Conservation (phyloP, 2,888 invertebrate species). For the Spodoptera littoralis region DNA sequence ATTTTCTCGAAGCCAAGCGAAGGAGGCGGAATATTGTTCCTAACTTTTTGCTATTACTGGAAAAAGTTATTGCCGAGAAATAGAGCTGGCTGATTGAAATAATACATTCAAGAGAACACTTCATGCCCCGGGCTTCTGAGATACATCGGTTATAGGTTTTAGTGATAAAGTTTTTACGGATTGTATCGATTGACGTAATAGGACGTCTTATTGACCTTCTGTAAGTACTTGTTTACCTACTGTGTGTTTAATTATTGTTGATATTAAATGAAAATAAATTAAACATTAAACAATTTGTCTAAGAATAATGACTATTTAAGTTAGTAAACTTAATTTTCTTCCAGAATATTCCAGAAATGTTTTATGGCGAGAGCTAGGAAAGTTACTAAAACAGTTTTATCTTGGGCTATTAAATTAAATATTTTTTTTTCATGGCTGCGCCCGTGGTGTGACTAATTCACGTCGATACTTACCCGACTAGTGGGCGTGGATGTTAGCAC, state of each 20-base stretch:
- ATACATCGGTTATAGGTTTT: slow-evolving; percentile 21
- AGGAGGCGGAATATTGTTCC: slow-evolving; percentile 30
- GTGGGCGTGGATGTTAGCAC: slow-evolving; percentile 18
- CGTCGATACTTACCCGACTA: slow-evolving; percentile 30
- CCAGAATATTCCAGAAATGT: neutral
- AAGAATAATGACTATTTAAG: no score
- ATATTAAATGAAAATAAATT: no score
- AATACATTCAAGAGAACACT: slow-evolving; percentile 36
- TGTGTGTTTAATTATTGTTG: no score
- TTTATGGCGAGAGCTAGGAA: neutral
- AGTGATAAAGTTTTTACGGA: slow-evolving; percentile 21
- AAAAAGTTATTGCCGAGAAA: slow-evolving; percentile 28
- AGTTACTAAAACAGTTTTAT: slow-evolving; percentile 10
- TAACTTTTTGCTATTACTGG: slow-evolving; percentile 47
- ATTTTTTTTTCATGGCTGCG: slow-evolving; percentile 23
- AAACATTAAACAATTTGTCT: no score
- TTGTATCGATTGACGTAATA: neutral
- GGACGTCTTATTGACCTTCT: no score
- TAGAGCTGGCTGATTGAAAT: slow-evolving; percentile 35
- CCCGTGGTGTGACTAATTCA: slow-evolving; percentile 29
- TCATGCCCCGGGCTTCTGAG: slow-evolving; percentile 4
- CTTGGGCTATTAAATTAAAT: slow-evolving; percentile 5
- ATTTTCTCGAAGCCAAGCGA: slow-evolving; percentile 33
- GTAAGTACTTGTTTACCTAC: no score
- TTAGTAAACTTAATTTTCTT: neutral